These are phyloP conservation scores for Dipodomys merriami DNA, from an alignment of 2,113 vertebrate species.

Conservation along the genomic window DNA sequence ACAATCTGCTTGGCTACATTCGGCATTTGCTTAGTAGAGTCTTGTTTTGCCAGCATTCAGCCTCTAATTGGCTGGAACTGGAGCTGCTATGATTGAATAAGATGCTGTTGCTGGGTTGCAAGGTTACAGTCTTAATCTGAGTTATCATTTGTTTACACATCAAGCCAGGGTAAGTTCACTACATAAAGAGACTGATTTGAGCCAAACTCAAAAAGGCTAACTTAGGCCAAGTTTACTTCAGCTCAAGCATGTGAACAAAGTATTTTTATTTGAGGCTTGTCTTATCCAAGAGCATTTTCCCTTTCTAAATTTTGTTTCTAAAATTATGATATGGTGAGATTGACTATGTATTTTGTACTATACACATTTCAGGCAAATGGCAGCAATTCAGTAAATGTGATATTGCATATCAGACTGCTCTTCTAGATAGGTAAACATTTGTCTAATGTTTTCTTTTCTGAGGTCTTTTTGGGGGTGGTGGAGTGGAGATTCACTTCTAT, in stretches of 20 bases:
- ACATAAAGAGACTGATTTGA: not conserved
- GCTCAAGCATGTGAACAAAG: not conserved
- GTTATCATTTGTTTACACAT: not conserved
- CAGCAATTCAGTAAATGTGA: not conserved
- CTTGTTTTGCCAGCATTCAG: not conserved
- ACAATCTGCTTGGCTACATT: not conserved
- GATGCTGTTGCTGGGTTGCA: not conserved
- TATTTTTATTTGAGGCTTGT: not conserved
- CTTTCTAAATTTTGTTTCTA: not conserved
- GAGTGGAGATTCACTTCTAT: slow-evolving; percentile 51
- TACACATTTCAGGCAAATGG: not conserved
- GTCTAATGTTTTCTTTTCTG: not conserved
- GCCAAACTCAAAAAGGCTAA: not conserved
- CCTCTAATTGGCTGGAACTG: not conserved
- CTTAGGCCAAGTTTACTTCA: not conserved
- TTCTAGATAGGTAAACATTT: not conserved
- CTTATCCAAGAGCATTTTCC: not conserved
- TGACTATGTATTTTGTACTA: not conserved
- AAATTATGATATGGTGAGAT: not conserved
- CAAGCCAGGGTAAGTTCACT: not conserved
- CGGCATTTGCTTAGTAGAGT: not conserved
- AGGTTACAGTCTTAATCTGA: not conserved
- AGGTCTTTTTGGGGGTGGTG: not conserved
- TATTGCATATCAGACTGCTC: not conserved
- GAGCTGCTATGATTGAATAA: not conserved